These are phyloP conservation scores for Stictocephala bisonia DNA, from an alignment of 2,888 invertebrate genomes.

Conservation along the genomic window DNA sequence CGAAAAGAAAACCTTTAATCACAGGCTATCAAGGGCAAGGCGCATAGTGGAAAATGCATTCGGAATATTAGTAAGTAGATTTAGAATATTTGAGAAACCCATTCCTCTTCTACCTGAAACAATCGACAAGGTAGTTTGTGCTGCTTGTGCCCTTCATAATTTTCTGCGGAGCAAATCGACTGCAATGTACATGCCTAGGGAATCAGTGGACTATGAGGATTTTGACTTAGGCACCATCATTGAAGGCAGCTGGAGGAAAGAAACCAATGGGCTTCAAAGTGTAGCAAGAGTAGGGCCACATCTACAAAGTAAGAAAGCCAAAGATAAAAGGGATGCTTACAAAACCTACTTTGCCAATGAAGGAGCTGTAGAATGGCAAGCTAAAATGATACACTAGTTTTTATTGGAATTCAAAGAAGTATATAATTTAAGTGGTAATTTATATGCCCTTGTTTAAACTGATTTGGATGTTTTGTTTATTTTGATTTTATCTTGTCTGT, in stretches of 20 bases:
- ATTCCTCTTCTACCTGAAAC: conserved; percentile 52
- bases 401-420: background rate
- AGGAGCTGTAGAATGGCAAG: conserved; percentile 32
- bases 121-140: background rate
- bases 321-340: conserved; percentile 20
- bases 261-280: conserved; percentile 7
- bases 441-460: background rate
- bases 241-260: conserved; percentile 3
- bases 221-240: conserved; percentile 2
- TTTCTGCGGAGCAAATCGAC: background rate
- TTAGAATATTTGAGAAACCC: conserved; percentile 53
- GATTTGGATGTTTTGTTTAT: background rate
- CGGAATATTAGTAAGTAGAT: conserved; percentile 55
- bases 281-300: background rate
- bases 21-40: conserved; percentile 53
- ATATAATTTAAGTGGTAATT: conserved; percentile 23
- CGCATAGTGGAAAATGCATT: conserved; percentile 51
- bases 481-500: background rate
- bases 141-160: conserved; percentile 37
- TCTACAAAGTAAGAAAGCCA: conserved; percentile 23
- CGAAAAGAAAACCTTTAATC: conserved; percentile 50
- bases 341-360: conserved; percentile 26
- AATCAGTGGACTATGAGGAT: conserved; percentile 11
- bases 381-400: conserved; percentile 26
- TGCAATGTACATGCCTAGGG: conserved; percentile 17